Percentiles rank a stretch among this genome's conserved stretches.
Evolutionary conservation across 2,797 vertebrate species (phyloP).

Genomic region (Poecilia gillii): DNA sequence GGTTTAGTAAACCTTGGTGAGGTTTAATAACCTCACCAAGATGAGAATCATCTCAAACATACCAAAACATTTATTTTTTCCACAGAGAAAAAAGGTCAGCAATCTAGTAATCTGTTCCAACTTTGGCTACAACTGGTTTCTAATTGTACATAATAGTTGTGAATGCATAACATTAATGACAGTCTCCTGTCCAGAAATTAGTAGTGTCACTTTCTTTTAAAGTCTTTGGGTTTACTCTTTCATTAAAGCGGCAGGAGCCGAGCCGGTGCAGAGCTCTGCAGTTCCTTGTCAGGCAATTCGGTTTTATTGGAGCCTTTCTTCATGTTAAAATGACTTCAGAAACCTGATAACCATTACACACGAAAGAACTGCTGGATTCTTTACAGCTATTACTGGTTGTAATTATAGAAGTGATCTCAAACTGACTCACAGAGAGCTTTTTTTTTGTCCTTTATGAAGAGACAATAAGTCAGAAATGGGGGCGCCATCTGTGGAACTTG

Average conservation of each 20-base stretch:
- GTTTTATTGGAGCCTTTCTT: constrained; percentile 51
- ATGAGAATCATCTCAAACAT: background rate
- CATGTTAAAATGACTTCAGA: constrained; percentile 22
- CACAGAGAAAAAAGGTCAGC: background rate
- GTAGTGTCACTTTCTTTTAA: constrained; percentile 36
- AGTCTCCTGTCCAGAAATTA: constrained; percentile 50
- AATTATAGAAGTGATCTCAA: constrained; percentile 60
- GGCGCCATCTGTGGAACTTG: constrained; percentile 10
- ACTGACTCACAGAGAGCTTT: constrained; percentile 32
- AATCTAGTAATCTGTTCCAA: background rate
- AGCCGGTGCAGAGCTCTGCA: constrained; percentile 33
- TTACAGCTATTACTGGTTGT: constrained; percentile 54
- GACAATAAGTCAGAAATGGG: constrained; percentile 11
- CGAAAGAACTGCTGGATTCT: constrained; percentile 46
- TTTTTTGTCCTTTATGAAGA: constrained; percentile 14
- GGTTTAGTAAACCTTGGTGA: background rate
- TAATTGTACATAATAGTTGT: constrained; percentile 19
- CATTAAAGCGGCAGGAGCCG: constrained; percentile 36
- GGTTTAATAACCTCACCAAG: too few species aligned
- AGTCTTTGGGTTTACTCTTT: constrained; percentile 48
- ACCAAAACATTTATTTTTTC: background rate
- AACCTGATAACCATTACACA: constrained; percentile 53
- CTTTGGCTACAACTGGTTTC: constrained; percentile 21
- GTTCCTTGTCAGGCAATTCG: constrained; percentile 32
- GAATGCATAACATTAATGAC: constrained; percentile 46